Conservation (phyloP, 2,113 vertebrate species). For the Myrmecophaga tridactyla region DNA sequence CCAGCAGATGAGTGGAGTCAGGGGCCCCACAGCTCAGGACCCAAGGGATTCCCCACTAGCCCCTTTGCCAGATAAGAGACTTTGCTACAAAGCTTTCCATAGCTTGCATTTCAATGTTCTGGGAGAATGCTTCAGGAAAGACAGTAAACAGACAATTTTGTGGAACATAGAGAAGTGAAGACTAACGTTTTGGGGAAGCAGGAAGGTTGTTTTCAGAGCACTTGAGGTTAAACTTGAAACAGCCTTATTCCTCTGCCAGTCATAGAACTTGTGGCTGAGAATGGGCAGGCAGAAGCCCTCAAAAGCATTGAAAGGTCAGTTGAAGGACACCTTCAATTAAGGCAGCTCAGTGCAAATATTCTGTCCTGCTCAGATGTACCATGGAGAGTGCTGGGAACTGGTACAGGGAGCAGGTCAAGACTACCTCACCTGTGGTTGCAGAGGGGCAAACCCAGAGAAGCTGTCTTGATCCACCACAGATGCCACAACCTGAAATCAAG, state of each 20-base stretch:
- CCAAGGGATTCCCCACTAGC: background rate
- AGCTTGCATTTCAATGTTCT: background rate
- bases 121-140: background rate
- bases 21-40: background rate
- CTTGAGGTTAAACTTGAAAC: background rate
- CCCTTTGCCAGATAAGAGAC: background rate
- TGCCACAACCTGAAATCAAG: slow-evolving; percentile 89
- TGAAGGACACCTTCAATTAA: background rate
- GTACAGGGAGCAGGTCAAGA: fast-evolving
- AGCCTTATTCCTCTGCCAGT: too few species aligned
- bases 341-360: background rate
- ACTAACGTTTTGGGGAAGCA: too few species aligned
- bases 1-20: too few species aligned
- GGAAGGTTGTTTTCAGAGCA: background rate
- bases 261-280: background rate
- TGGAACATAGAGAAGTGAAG: background rate
- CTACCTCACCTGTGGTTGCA: slow-evolving; percentile 92
- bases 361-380: fast-evolving
- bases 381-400: background rate
- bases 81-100: background rate
- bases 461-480: slow-evolving; percentile 92
- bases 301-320: fast-evolving
- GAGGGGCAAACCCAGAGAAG: slow-evolving; percentile 95
- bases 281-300: background rate
- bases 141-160: background rate